Evolutionary conservation across 2,888 invertebrate species (phyloP), one percentile per base, ranked within the genome.

Genomic region (Tryphoninae sp.): DNA sequence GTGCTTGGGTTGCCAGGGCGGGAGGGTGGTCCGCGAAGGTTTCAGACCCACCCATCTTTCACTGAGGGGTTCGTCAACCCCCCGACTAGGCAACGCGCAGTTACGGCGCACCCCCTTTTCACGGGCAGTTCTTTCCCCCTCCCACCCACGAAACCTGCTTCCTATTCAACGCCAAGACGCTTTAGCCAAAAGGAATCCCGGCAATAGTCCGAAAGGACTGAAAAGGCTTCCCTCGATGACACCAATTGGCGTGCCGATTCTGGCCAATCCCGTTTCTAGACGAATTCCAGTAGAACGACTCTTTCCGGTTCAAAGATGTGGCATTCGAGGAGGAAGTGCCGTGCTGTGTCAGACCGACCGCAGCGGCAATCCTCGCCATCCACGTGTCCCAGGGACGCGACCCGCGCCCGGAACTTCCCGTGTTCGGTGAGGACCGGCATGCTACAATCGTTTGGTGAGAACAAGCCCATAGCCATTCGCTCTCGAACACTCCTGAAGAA

Each of bases 391-490:
- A 40, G 67, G 65, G 76, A 64, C 16, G 67, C 65, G 0, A 81
- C 58, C 2, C 55, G 33, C 23, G 59, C 45, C 3, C 23, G 42
- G 67, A 84, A 85, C 51, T 83, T 49, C 1, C 82, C 84, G 22
- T 85, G 85, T 0, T 81, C 84, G 0, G 77, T 69, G 2, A 83
- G 26, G 40, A 78, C 76, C 58, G 83, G 83, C n/a, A 67, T 58
- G 9, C 22, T 69, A 2, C 49, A 73, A 33, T 74, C 42, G 49
- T 69, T 22, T 1, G 65, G 58, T 0, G 45, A 23, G 26, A 81
- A 40, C 81, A 69, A 81, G 2, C 49, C 9, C 2, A 26, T 58
- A 0, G 40, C 7, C 1, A 73, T n/a, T 45, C 78, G 64, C 1
- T 58, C 58, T 1, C 9, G 51, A 0, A 72, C 68, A 1, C n/a